A percentile compares a stretch with the other conserved stretches of the same genome.
These are phyloP conservation scores for Amblyjoppa proteus DNA, from an alignment of 2,888 invertebrate genomes.

Conservation along the genomic window DNA sequence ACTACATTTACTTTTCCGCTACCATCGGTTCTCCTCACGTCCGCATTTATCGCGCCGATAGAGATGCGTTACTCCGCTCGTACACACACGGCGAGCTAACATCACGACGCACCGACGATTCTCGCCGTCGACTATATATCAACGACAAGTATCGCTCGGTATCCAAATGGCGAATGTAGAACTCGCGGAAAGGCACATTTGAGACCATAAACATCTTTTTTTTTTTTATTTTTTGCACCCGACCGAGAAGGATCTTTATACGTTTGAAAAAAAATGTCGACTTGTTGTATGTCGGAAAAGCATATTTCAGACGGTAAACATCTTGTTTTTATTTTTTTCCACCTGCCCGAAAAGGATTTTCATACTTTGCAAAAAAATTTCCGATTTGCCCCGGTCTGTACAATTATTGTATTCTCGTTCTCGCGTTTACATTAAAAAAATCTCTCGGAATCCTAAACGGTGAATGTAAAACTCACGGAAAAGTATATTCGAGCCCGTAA, in stretches of 20 bases:
- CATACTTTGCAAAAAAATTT: too few species aligned
- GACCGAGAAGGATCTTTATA: too few species aligned
- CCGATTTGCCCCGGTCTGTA: too few species aligned
- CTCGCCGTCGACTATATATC: not conserved
- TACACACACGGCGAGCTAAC: not conserved
- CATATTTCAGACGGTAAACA: not conserved
- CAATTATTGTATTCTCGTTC: not conserved
- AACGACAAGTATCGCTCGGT: not conserved
- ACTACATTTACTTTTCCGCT: conserved; percentile 2
- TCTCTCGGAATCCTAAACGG: not conserved
- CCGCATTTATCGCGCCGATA: conserved; percentile 34
- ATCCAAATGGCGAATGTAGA: not conserved
- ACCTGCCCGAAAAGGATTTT: too few species aligned
- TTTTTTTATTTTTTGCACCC: too few species aligned
- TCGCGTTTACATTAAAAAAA: not conserved
- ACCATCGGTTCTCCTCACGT: not conserved
- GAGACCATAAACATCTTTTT: not conserved
- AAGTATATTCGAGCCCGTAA: not conserved
- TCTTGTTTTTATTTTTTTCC: too few species aligned
- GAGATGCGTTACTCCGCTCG: conserved; percentile 8
- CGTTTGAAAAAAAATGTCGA: too few species aligned
- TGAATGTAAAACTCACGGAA: not conserved
- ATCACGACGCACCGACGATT: not conserved
- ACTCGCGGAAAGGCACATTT: not conserved
- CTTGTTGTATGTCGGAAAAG: too few species aligned